Base-by-base conservation (phyloP, 2,113 vertebrate species). In the Corythornis madagascariensis region DNA sequence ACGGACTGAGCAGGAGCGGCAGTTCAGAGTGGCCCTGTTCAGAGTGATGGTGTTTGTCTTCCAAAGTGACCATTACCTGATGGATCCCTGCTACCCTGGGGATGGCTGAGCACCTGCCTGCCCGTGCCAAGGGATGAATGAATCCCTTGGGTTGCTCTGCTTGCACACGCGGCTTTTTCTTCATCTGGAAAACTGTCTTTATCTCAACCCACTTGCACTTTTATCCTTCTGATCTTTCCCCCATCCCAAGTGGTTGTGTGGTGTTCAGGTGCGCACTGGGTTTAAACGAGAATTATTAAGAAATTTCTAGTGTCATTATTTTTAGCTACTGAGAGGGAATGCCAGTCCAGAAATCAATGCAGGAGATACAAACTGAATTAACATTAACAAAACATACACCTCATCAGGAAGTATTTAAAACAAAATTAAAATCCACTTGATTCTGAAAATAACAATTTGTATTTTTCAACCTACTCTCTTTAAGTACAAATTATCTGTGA, bases 81-180 rank as follows among this genome's bases (percentile, higher is more conserved):
- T 57, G 56, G 56, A 57, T 7, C 19, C 31, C 56, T 33, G 56
- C 31, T 33, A 13, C 33, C n/a, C 56, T 33, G n/a, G 55, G 31
- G 55, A 57, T 57, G 31, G 31, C 18, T 33, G 31, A 59, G 33
- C 31, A 18, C 17, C 26, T 45, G 45, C 31, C 35, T 52, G 35
- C 13, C 8, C 0, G 1, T 9, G 13, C 9, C 45, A 16, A 43
- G 29, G 1, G 3, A 12, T 2, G 28, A 78, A 63, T 16, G 2
- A 7, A 56, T 71, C 25, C 24, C 8, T 57, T 42, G 10, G 1
- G 35, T 66, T 59, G 7, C 25, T 66, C 57, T 66, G 8, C 13
- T 56, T 4, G 26, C 0, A 1, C 6, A 16, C 2, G 0, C 0
- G 0, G 18, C 13, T 80, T 79, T 65, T 65, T 4, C 7, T 50